Evolutionary conservation across 1,140 invertebrate genomes (phyloP).

Genomic region (Ectropis grisescens): DNA sequence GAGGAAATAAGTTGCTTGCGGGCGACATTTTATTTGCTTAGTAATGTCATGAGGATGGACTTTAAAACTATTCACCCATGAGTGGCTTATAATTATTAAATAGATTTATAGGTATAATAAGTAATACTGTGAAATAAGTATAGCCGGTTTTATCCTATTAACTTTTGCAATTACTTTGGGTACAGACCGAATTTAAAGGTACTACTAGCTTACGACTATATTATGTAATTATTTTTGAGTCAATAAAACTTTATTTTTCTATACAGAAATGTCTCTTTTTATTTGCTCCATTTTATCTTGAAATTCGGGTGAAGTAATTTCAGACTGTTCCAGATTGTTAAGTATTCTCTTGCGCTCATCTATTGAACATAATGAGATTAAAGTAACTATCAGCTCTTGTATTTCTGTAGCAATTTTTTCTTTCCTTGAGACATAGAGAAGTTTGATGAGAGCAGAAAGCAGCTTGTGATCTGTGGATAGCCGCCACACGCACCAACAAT

Average conservation of each 20-base stretch:
- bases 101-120: too few species aligned
- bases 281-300: conserved; percentile 9
- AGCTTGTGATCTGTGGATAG: conserved; percentile 29
- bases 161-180: too few species aligned
- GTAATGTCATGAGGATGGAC: too few species aligned
- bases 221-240: too few species aligned
- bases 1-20: too few species aligned
- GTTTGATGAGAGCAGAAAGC: conserved; percentile 34
- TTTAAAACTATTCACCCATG: too few species aligned
- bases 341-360: conserved; percentile 26
- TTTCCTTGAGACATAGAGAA: conserved; percentile 26
- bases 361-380: conserved; percentile 26
- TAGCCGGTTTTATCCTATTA: too few species aligned
- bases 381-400: conserved; percentile 27
- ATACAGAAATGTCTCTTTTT: conserved; percentile 7
- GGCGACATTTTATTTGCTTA: too few species aligned
- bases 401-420: conserved; percentile 16
- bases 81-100: too few species aligned
- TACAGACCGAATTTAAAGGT: too few species aligned
- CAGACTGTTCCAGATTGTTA: conserved; percentile 3
- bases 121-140: too few species aligned
- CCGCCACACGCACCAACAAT: conserved; percentile 48
- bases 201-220: too few species aligned
- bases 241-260: conserved; percentile 1
- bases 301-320: conserved; percentile 4